Evolutionary conservation across 2,888 invertebrate species (phyloP).

Genomic region (Metopia argyrocephala): DNA sequence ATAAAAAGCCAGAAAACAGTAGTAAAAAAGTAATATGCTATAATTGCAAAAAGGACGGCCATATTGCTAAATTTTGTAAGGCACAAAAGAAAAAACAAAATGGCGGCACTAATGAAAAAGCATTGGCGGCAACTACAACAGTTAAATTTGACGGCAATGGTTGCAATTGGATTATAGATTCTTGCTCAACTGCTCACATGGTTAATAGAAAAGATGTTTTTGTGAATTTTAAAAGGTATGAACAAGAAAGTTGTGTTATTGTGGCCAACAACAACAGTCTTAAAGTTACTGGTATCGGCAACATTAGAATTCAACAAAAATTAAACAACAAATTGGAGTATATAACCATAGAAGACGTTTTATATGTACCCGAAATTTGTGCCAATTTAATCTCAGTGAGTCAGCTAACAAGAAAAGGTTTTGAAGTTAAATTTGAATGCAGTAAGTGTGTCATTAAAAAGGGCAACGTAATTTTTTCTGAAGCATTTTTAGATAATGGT

Average conservation of each 20-base stretch:
- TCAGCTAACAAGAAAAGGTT: slow-evolving; percentile 14
- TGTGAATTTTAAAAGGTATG: not conserved
- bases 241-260: not conserved
- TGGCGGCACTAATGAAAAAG: not conserved
- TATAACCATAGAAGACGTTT: slow-evolving; percentile 18
- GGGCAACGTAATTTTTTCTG: not conserved
- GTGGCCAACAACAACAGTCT: slow-evolving; percentile 31
- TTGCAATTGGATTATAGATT: slow-evolving; percentile 5
- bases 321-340: not conserved
- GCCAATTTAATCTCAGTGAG: slow-evolving; percentile 36
- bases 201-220: not conserved
- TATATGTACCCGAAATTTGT: slow-evolving; percentile 33
- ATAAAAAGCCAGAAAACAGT: too few relatives aligned
- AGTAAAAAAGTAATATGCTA: too few relatives aligned
- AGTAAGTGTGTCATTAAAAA: not conserved
- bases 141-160: not conserved
- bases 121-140: not conserved
- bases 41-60: not conserved
- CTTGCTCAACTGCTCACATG: slow-evolving; percentile 20
- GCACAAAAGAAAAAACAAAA: not conserved
- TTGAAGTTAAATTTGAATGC: not conserved
- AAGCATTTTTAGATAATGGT: not conserved
- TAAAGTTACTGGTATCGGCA: slow-evolving; percentile 24
- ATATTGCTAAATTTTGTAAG: slow-evolving; percentile 5
- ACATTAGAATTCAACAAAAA: slow-evolving; percentile 18